These are phyloP conservation scores for Heteromyza rotundicornis DNA, from an alignment of 2,888 invertebrate genomes.

Conservation along the genomic window DNA sequence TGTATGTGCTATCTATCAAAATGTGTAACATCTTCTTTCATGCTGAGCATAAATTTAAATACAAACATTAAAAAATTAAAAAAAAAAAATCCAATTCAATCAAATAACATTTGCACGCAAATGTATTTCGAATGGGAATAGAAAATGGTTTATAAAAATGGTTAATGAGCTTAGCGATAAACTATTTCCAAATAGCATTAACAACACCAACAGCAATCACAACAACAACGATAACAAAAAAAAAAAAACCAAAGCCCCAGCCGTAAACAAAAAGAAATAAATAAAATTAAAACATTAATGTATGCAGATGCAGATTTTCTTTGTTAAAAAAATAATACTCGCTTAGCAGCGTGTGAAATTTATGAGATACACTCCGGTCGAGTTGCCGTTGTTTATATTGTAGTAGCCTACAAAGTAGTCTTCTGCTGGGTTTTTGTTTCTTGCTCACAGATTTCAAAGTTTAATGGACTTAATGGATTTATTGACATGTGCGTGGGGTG, in stretches of 20 bases:
- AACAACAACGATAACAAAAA: too few relatives aligned
- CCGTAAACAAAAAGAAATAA: neutral
- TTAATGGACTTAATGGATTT: neutral
- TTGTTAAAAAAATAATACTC: neutral
- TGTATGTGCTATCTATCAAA: too few relatives aligned
- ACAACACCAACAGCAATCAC: neutral
- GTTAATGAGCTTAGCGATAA: constrained; percentile 19
- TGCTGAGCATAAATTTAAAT: neutral
- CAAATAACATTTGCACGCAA: neutral
- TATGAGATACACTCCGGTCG: neutral
- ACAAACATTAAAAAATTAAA: constrained; percentile 1
- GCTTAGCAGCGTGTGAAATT: constrained; percentile 2
- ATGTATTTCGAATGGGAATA: too few relatives aligned
- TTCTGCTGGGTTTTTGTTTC: neutral
- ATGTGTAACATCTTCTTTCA: too few relatives aligned
- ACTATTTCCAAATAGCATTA: constrained; percentile 10
- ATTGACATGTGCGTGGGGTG: constrained; percentile 1
- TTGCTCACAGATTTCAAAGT: too few relatives aligned
- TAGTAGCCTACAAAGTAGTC: too few relatives aligned
- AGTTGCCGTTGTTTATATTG: too few relatives aligned
- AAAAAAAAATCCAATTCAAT: neutral
- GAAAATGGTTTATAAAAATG: neutral
- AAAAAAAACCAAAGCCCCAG: neutral
- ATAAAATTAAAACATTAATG: neutral
- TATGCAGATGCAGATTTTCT: neutral